A percentile compares a stretch with the other conserved stretches of the same genome.
Conservation (phyloP, 2,797 vertebrate genomes). For the Betta splendens region DNA sequence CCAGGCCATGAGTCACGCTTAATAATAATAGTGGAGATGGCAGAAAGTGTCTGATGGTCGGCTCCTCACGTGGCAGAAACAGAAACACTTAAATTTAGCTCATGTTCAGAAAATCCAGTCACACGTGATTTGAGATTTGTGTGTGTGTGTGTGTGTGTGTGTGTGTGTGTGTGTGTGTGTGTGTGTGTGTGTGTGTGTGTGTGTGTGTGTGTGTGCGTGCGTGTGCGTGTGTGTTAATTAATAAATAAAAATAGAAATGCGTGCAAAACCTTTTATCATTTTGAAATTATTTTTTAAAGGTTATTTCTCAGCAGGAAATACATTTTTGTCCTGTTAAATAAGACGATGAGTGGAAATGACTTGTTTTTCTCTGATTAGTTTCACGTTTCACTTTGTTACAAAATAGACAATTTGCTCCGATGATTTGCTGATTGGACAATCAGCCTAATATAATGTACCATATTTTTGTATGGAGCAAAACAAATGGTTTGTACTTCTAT, state of each 20-base stretch:
- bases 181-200: too few relatives aligned
- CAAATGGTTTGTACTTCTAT: neutral
- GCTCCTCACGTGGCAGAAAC: slow-evolving; percentile 24
- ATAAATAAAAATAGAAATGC: neutral
- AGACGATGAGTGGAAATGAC: too few relatives aligned
- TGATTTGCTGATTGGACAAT: too few relatives aligned
- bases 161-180: too few relatives aligned
- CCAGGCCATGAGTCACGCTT: slow-evolving; percentile 51
- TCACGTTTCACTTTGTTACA: too few relatives aligned
- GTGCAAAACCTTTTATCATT: too few relatives aligned
- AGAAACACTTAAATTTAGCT: slow-evolving; percentile 31
- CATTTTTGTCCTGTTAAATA: too few relatives aligned
- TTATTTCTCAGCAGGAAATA: too few relatives aligned
- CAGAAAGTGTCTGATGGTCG: slow-evolving; percentile 51
- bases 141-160: neutral
- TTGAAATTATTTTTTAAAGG: too few relatives aligned
- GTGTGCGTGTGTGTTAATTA: neutral
- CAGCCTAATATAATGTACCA: too few relatives aligned
- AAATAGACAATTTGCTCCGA: neutral
- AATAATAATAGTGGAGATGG: slow-evolving; percentile 52
- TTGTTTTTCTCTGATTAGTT: too few relatives aligned
- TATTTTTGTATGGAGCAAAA: neutral
- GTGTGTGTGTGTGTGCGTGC: too few relatives aligned
- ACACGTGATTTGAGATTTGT: slow-evolving; percentile 10
- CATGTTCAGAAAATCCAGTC: slow-evolving; percentile 7